Conservation (phyloP, 2,888 invertebrate genomes). For the Drosophila monieri region DNA sequence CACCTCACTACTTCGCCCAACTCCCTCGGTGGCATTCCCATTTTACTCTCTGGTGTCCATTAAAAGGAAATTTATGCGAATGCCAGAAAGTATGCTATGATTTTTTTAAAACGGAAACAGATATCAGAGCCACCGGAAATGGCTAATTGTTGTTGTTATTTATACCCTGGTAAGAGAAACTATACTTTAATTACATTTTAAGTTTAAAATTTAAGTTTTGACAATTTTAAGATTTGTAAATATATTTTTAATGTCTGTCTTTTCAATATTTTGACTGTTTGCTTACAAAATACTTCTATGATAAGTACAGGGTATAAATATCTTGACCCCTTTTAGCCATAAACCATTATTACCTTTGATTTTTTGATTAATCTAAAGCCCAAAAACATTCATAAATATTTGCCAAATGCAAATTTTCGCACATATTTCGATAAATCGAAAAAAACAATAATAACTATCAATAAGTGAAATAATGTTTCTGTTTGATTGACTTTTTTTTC, state of each 20-base stretch:
- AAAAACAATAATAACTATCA: slow-evolving; percentile 8
- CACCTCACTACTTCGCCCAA: background rate
- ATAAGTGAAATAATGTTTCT: slow-evolving; percentile 28
- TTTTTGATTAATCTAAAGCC: slow-evolving; percentile 49
- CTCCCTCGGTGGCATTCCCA: slow-evolving; percentile 9
- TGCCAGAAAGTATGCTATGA: slow-evolving; percentile 46
- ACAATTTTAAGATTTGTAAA: background rate
- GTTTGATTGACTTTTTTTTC: slow-evolving; percentile 34
- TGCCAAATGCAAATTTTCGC: slow-evolving; percentile 33
- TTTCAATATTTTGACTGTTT: background rate
- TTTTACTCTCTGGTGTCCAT: slow-evolving; percentile 22
- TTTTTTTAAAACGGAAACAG: slow-evolving; percentile 29
- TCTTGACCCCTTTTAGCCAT: background rate
- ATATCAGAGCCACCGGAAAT: slow-evolving; percentile 19
- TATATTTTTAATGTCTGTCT: background rate
- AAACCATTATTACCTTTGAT: slow-evolving; percentile 7
- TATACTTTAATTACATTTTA: background rate
- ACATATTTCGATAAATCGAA: background rate
- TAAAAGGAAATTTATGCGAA: slow-evolving; percentile 50
- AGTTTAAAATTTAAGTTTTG: background rate
- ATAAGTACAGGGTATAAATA: background rate
- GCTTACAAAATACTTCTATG: background rate
- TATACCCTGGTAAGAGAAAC: slow-evolving; percentile 8
- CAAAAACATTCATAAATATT: slow-evolving; percentile 42
- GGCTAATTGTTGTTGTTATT: slow-evolving; percentile 45